Conservation (phyloP, 2,113 vertebrate species). For the Microtus richardsoni region DNA sequence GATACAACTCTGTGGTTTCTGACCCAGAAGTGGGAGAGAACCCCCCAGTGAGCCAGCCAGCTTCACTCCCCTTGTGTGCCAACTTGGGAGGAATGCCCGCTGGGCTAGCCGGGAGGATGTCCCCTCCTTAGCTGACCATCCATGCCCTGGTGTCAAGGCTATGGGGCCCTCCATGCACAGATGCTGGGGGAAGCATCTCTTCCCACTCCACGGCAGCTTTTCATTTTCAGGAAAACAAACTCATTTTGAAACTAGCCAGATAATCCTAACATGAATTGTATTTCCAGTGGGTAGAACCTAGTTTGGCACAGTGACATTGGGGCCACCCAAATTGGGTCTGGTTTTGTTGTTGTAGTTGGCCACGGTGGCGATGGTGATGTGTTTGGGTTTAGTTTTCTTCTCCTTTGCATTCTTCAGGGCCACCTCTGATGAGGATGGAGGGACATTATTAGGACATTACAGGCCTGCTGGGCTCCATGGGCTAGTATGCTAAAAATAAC, state of each 20-base stretch:
- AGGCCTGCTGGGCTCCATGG: slow-evolving; percentile 41
- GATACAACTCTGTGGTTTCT: neutral
- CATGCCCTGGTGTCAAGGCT: neutral
- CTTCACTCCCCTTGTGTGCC: neutral
- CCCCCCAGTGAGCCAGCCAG: neutral
- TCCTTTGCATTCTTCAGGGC: neutral
- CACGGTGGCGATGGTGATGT: neutral
- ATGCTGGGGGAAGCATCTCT: neutral
- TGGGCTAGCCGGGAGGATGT: too few species aligned
- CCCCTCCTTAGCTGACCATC: neutral
- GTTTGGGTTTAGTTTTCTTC: neutral
- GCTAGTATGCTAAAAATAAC: slow-evolving; percentile 75
- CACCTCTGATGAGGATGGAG: neutral
- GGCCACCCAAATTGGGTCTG: neutral
- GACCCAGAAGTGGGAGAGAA: neutral
- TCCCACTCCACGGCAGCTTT: neutral
- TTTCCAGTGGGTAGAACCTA: neutral
- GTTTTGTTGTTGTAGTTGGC: neutral
- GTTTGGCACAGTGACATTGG: neutral
- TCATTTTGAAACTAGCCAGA: neutral
- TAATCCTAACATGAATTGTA: neutral
- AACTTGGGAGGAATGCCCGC: neutral
- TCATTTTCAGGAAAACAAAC: neutral
- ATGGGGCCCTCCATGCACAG: neutral
- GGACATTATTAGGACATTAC: neutral